A percentile compares a stretch with the other conserved stretches of the same genome.
Conservation (phyloP, 2,113 vertebrate genomes). For the Serinus canaria region DNA sequence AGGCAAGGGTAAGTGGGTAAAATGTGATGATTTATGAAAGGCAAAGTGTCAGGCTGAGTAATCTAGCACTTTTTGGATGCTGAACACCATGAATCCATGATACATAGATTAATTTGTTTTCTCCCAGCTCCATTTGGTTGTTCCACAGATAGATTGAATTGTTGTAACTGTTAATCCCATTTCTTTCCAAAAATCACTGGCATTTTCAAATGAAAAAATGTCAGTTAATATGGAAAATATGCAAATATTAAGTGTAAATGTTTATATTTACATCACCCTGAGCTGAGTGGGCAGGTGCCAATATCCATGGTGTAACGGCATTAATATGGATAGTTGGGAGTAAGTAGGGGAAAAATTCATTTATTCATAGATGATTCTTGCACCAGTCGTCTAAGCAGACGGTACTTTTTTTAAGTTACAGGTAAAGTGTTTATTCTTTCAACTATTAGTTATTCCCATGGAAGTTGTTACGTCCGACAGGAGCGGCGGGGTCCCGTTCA, state of each 20-base stretch:
- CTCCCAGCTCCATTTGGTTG: not conserved
- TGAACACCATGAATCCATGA: not conserved
- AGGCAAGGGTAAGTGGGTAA: not conserved
- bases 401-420: not conserved
- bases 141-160: constrained; percentile 21
- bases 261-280: constrained; percentile 1
- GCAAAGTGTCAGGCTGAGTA: not conserved
- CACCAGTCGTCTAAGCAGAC: not conserved
- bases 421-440: not conserved
- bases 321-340: not conserved
- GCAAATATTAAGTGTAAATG: constrained; percentile 1
- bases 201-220: not conserved
- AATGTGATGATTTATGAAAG: not conserved
- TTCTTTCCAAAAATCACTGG: not conserved
- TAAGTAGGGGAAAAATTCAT: not conserved
- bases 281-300: not conserved
- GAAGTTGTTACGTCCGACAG: rapidly evolving
- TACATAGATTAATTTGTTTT: not conserved
- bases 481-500: rapidly evolving
- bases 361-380: not conserved
- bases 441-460: rapidly evolving
- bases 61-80: not conserved
- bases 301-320: not conserved
- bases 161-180: not conserved
- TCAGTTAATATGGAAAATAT: not conserved